A percentile compares a stretch with the other conserved stretches of the same genome.
Evolutionary conservation across 2,888 invertebrate genomes (phyloP).

Genomic region (Heliconius hortense): DNA sequence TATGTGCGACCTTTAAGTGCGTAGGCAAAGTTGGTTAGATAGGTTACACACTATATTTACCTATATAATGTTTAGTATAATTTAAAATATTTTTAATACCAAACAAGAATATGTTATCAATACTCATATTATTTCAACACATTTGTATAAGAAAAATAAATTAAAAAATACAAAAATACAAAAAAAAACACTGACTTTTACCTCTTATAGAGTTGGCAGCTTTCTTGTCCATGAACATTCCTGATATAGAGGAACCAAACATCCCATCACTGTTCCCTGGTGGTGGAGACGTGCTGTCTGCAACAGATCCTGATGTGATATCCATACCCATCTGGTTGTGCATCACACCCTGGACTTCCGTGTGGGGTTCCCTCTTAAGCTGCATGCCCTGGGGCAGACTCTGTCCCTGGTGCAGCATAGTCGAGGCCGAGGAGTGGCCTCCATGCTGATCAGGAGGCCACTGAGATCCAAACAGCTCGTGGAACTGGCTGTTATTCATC

Average conservation of each 20-base stretch:
- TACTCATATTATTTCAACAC: neutral
- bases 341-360: slow-evolving; percentile 62
- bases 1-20: too few relatives aligned
- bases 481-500: slow-evolving; percentile 77
- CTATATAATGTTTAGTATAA: neutral
- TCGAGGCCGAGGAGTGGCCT: slow-evolving; percentile 73
- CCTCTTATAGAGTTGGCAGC: slow-evolving; percentile 86
- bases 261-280: slow-evolving; percentile 75
- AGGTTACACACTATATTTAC: neutral
- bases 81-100: neutral
- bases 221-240: slow-evolving; percentile 82
- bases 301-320: slow-evolving; percentile 69
- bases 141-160: slow-evolving; percentile 13
- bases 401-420: slow-evolving; percentile 70
- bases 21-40: neutral
- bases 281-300: slow-evolving; percentile 84
- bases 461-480: slow-evolving; percentile 77
- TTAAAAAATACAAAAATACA: slow-evolving; percentile 24
- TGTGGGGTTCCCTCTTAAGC: slow-evolving; percentile 69
- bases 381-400: slow-evolving; percentile 63
- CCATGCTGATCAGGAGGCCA: slow-evolving; percentile 80
- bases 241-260: slow-evolving; percentile 71
- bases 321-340: slow-evolving; percentile 70
- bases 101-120: neutral
- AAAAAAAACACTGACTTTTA: slow-evolving; percentile 54